Evolutionary conservation across 2,888 invertebrate species (phyloP), one percentile per base, ranked within the genome.

Genomic region (Coecobrya sp.): DNA sequence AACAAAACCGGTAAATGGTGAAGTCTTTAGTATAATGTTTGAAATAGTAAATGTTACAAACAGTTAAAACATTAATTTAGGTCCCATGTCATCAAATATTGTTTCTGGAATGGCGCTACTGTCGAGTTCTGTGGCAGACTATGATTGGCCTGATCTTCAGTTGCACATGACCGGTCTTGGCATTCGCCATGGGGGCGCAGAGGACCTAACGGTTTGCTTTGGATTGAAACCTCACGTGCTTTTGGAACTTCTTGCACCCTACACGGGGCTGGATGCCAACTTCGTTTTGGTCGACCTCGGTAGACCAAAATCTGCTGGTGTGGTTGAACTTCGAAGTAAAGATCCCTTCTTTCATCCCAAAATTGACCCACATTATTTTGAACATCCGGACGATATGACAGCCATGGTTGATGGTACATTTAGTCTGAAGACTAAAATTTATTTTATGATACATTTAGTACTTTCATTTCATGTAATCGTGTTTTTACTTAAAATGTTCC

Each of bases 321-420:
- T 30, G 5, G 19, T 91, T 10, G 82, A 91, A 36, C 70, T 91
- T 0, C 59, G 25, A 49, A 87, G 82, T 27, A 73, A 22, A 45
- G 91, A 91, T 25, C 91, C 91, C 0, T 91, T 87, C 49, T n/a
- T 59, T 42, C 91, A 86, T 30, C 91, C 91, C 0, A 81, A 70
- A 73, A 91, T 91, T 59, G 91, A 91, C 27, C 91, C 91, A n/a
- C 49, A 22, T 1, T 91, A 87, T 73, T 91, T 91, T 82, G 42
- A 25, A 3, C 70, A 91, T 70, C 87, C 82, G 0, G 55, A 82
- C 45, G 91, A 91, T 52, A 91, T 91, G 82, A 65, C 25, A 8
- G 82, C 82, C 0, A 86, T 91, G 91, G 42, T 91, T n/a, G 91
- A 91, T 0, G 91, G 89, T 89, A 68, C 19, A 62, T 22, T 62